Evolutionary conservation across 1,140 invertebrate species (phyloP), one percentile per base, ranked within the genome.

Genomic region (Drosophila melanica): DNA sequence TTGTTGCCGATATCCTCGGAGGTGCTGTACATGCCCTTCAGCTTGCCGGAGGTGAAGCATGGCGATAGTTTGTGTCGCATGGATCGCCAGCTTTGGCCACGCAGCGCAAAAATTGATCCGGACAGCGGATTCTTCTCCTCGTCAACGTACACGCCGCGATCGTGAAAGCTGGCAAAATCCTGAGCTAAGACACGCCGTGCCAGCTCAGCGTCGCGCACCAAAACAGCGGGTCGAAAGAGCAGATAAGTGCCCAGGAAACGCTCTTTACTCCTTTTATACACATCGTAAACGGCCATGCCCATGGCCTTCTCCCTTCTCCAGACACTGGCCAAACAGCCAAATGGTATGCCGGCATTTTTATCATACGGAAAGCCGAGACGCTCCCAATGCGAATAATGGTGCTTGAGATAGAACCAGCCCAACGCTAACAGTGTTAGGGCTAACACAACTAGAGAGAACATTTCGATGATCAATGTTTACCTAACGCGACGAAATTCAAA

Each of bases 31-130:
- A 94, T 94, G 2, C 75, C 78, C 71, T 94, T 94, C 3, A 95
- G 77, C 76, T 94, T 94, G 14, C 92, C 93, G 0, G 94, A 92
- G 0, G 93, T 94, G 69, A 95, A 95, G 5, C 93, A 92, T 0
- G 94, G 94, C 0, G 93, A 93, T 0, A 95, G 69, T 65, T 93
- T 93, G 0, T 91, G 74, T 11, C 94, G 77, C 12, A 95, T 71
- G 7, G 81, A 85, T 57, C 92, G 92, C 94, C 94, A 95, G 16
- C 81, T 92, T 69, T 92, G 90, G 2, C 92, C 92, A 18, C 92
- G 89, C 0, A 93, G 70, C 1, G 92, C 77, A 54, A 93, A 93
- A 7, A 93, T 65, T 60, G 92, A 92, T 4, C 73, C 81, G 1
- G 84, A 90, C 5, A 93, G 20, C 0, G 92, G 92, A 84, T 93